Evolutionary conservation across 2,797 vertebrate species (phyloP).

Genomic region (Dendrocincla tyrannina): DNA sequence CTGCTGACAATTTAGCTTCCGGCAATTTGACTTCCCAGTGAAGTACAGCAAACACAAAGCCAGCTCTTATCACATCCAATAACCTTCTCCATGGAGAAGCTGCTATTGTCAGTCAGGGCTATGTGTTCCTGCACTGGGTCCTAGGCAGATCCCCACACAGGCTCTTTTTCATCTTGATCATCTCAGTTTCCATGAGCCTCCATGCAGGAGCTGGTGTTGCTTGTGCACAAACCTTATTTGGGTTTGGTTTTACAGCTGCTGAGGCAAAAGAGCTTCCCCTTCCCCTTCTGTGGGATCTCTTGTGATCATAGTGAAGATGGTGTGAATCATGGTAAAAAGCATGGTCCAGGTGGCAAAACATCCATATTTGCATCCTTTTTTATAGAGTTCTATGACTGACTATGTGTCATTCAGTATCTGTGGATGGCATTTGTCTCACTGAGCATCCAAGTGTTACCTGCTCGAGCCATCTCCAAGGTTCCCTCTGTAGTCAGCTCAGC

Average conservation of each 20-base stretch:
- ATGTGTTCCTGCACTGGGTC: neutral
- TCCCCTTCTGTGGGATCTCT: neutral
- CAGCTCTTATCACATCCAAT: neutral
- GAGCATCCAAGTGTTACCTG: neutral
- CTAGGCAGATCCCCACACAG: neutral
- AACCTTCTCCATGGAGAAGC: neutral
- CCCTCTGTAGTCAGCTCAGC: neutral
- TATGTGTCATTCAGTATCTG: neutral
- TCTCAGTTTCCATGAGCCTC: neutral
- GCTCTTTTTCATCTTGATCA: neutral
- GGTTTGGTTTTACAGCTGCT: neutral
- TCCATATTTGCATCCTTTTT: neutral
- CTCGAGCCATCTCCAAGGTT: neutral
- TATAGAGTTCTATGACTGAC: neutral
- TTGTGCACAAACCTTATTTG: neutral
- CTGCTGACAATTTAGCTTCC: conserved; percentile 26
- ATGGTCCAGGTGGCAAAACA: neutral
- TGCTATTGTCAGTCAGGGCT: neutral
- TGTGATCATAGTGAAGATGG: neutral
- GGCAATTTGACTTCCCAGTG: conserved; percentile 1
- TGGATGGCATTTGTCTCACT: neutral
- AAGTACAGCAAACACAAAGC: neutral
- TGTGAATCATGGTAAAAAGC: neutral
- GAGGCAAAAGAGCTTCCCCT: neutral
- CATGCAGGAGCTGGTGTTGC: neutral